phyloP scores from a whole-genome alignment of 2,888 invertebrate genomes.

The Carcina quercana region DNA sequence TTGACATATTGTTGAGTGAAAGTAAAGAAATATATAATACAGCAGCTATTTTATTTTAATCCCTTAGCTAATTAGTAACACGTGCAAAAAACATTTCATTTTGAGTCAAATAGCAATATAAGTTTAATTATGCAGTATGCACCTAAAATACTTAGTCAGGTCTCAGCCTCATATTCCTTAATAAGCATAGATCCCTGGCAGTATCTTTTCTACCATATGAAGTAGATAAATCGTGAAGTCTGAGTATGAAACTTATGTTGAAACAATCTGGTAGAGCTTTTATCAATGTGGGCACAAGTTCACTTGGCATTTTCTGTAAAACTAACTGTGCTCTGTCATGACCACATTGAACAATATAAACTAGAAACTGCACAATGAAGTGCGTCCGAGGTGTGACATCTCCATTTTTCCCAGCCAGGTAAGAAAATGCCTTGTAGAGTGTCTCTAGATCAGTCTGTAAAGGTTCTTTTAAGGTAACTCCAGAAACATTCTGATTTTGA shows the following conservation, averaged over 20 bases:
- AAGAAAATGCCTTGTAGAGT: constrained; percentile 82
- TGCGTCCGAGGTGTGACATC: constrained; percentile 88
- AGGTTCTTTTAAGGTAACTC: constrained; percentile 74
- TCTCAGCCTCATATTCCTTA: constrained; percentile 85
- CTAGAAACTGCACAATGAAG: constrained; percentile 86
- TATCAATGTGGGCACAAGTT: constrained; percentile 85
- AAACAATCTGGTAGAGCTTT: constrained; percentile 87
- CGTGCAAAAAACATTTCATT: too few relatives aligned
- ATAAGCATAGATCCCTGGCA: constrained; percentile 89
- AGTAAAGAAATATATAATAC: constrained; percentile 45
- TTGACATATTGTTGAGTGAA: constrained; percentile 42
- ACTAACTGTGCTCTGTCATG: constrained; percentile 81
- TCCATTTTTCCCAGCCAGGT: constrained; percentile 81
- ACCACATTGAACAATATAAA: constrained; percentile 84
- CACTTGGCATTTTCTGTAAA: constrained; percentile 83
- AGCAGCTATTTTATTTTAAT: too few relatives aligned
- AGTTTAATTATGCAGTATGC: too few relatives aligned
- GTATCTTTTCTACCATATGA: constrained; percentile 87
- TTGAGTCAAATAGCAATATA: too few relatives aligned
- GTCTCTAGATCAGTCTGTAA: constrained; percentile 78
- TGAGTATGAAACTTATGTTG: constrained; percentile 81
- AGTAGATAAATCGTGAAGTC: constrained; percentile 86
- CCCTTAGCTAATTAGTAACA: too few relatives aligned
- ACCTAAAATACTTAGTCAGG: constrained; percentile 61
- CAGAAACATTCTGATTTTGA: constrained; percentile 39